These are phyloP conservation scores for Plemyria rubiginata DNA, from an alignment of 2,888 invertebrate genomes.

Conservation along the genomic window DNA sequence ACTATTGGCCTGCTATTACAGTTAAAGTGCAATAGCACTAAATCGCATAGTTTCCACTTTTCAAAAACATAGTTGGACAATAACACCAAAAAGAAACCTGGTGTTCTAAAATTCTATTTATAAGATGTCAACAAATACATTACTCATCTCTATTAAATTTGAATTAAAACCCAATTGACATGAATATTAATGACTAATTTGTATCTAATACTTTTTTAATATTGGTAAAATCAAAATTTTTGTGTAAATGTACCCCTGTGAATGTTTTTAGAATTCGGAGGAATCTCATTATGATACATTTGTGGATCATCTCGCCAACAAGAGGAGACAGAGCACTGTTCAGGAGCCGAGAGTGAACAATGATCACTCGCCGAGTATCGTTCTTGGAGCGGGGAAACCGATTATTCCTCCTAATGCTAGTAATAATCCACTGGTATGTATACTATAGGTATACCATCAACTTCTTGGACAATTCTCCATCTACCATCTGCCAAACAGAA, in stretches of 20 bases:
- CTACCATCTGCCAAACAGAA: no score
- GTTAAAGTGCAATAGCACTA: no score
- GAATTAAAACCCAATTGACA: neutral
- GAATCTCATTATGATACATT: conserved; percentile 91
- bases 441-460: neutral
- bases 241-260: no score
- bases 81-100: no score
- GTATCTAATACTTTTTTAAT: no score
- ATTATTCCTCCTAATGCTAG: conserved; percentile 71
- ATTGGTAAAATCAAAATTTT: no score
- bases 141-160: neutral
- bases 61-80: no score
- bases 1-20: no score
- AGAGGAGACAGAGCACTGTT: conserved; percentile 89
- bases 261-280: conserved; percentile 83
- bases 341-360: conserved; percentile 66
- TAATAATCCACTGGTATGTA: conserved; percentile 69
- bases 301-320: conserved; percentile 89
- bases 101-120: neutral
- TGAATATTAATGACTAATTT: neutral
- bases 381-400: conserved; percentile 78
- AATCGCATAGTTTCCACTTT: no score
- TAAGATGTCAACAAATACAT: neutral
- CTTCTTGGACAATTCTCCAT: neutral
- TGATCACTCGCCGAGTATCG: conserved; percentile 78